Evolutionary conservation across 1,140 invertebrate species (phyloP).

Genomic region (Notospermus geniculatus): DNA sequence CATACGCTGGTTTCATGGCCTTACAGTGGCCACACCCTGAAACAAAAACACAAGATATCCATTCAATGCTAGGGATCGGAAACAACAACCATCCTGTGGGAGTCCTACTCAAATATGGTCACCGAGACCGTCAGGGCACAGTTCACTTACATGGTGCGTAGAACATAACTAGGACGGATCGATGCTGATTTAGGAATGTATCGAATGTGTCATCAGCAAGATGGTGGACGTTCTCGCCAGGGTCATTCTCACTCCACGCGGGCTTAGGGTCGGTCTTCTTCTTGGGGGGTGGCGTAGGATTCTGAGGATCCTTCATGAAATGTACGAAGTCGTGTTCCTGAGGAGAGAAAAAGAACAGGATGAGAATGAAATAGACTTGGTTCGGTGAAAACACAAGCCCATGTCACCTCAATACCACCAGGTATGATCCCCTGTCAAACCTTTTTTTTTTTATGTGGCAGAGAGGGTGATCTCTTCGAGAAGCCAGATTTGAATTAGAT

Average conservation of each 20-base stretch:
- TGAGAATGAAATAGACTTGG: no score
- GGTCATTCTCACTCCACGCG: slow-evolving; percentile 55
- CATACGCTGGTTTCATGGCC: slow-evolving; percentile 57
- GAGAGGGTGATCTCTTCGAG: no score
- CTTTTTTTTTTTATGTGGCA: no score
- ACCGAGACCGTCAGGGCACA: slow-evolving; percentile 64
- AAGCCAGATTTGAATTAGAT: no score
- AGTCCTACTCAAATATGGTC: not conserved
- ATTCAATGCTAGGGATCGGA: not conserved
- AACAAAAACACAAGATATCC: not conserved
- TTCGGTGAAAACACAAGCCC: no score
- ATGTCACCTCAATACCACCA: no score
- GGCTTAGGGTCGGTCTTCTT: slow-evolving; percentile 32
- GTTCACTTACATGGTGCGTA: slow-evolving; percentile 50
- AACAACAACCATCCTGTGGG: not conserved
- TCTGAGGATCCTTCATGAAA: slow-evolving; percentile 66
- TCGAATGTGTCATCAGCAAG: slow-evolving; percentile 60
- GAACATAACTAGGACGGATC: slow-evolving; percentile 53
- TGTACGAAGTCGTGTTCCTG: slow-evolving; percentile 66
- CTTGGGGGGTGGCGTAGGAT: slow-evolving; percentile 47
- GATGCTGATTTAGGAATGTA: slow-evolving; percentile 45
- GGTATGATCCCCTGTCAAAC: no score
- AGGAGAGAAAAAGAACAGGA: slow-evolving; percentile 23
- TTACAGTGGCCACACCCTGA: slow-evolving; percentile 61
- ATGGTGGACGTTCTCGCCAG: slow-evolving; percentile 56